Evolutionary conservation across 2,797 vertebrate genomes (phyloP).

Genomic region (Neomorphus geoffroyi): DNA sequence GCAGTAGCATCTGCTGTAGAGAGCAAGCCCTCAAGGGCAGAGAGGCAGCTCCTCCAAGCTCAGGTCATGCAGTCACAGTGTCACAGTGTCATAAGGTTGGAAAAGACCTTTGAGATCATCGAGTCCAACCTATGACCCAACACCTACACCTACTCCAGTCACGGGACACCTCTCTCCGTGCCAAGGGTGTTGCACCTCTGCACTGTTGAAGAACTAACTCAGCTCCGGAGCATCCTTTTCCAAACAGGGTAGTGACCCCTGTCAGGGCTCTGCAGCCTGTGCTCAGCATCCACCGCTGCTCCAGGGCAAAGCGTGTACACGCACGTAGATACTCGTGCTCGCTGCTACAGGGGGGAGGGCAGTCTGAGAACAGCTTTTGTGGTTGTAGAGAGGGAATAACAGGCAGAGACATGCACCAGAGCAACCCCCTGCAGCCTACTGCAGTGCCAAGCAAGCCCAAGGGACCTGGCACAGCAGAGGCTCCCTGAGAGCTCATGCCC

Average conservation of each 20-base stretch:
- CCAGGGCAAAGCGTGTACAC: neutral
- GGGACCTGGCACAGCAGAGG: neutral
- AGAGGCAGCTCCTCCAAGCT: neutral
- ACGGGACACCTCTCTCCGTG: fast-evolving
- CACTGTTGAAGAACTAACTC: neutral
- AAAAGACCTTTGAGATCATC: too few relatives aligned
- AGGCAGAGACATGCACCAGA: neutral
- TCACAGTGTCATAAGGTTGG: too few relatives aligned
- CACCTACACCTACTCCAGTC: too few relatives aligned
- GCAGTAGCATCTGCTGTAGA: neutral
- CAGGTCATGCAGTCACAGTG: neutral
- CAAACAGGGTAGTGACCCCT: neutral
- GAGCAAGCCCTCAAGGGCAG: neutral
- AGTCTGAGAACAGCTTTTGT: neutral
- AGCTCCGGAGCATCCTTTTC: neutral
- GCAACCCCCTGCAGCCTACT: neutral
- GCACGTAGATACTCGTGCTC: neutral
- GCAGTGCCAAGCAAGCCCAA: neutral
- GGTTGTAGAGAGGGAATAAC: neutral
- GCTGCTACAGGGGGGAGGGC: neutral
- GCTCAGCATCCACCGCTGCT: neutral
- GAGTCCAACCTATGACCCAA: too few relatives aligned
- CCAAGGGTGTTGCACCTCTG: neutral
- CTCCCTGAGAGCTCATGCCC: neutral
- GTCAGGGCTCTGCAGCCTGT: neutral